These are phyloP conservation scores for Spodoptera exigua DNA, from an alignment of 2,888 invertebrate genomes.

Conservation along the genomic window DNA sequence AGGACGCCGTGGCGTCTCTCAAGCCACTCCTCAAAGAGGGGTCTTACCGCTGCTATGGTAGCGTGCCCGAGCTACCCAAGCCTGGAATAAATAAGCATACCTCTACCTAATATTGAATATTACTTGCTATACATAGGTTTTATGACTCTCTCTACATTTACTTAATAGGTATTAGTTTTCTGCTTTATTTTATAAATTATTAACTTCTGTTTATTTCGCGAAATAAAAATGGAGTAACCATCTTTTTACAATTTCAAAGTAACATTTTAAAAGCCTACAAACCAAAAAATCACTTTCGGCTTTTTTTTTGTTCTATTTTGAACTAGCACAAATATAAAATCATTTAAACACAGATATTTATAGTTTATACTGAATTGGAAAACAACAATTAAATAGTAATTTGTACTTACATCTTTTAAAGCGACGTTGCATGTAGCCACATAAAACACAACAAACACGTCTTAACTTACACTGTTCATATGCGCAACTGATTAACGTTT, in stretches of 20 bases:
- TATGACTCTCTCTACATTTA: no score
- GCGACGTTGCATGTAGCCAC: conserved; percentile 13
- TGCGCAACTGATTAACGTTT: conserved; percentile 2
- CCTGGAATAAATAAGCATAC: no score
- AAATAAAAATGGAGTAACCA: conserved; percentile 1
- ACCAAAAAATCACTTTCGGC: neutral
- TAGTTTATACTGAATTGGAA: conserved; percentile 1
- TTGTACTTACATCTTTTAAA: conserved; percentile 13
- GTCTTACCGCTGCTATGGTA: no score
- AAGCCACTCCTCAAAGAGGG: no score
- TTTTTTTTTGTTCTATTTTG: neutral
- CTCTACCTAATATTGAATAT: no score
- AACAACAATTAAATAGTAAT: conserved; percentile 10
- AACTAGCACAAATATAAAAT: neutral
- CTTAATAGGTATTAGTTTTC: conserved; percentile 2
- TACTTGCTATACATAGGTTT: no score
- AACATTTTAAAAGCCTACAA: no score
- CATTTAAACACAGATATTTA: no score
- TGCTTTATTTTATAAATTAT: neutral
- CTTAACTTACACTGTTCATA: conserved; percentile 1
- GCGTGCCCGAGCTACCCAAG: no score
- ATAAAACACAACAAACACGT: conserved; percentile 16
- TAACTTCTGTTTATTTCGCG: conserved; percentile 4
- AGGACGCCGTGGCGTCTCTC: no score
- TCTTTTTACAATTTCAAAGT: conserved; percentile 1